Evolutionary conservation across 2,888 invertebrate genomes (phyloP), one percentile per base, ranked within the genome.

Genomic region (Girardia tigrina): DNA sequence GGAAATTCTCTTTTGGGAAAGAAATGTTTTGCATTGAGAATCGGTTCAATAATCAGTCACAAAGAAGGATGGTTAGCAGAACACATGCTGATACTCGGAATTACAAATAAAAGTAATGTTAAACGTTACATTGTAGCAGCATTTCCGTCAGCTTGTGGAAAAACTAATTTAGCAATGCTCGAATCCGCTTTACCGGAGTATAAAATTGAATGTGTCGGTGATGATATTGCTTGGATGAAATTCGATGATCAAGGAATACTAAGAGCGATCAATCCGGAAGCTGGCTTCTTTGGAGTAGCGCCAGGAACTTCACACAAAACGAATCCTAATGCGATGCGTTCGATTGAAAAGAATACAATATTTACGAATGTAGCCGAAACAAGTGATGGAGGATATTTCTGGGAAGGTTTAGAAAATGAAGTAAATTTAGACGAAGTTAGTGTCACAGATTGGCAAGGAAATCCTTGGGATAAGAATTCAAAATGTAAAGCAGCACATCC

Each of bases 141-240:
- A 23, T 80, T 80, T 74, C 80, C 80, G 8, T 77, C 77, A n/a
- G 79, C 79, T 26, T 80, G 80, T 56, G 80, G 80, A 1, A 80
- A 80, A 76, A 80, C 80, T n/a, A 80, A 80, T 77, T 70, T 80
- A 77, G 80, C 80, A 29, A 80, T 80, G 80, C 29, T 80, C 77
- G 74, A 76, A 27, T 79, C 80, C 0, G 42, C 79, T 0, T 76
- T 81, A 26, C 80, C 80, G 12, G 80, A 80, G 26, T 80, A 78
- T 77, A 79, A 77, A 73, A 79, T 77, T 4, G 77, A 76, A 28
- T 78, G 78, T 29, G 29, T 70, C 56, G 80, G 80, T 0, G 80
- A 80, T 71, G 80, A 80, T 78, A 80, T 80, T 56, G 80, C 80
- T 23, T 80, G 80, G 80, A 80, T 80, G 80, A 77, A 79, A 29